phyloP scores from a whole-genome alignment of 2,797 vertebrate species.

The Danio albolineatus region DNA sequence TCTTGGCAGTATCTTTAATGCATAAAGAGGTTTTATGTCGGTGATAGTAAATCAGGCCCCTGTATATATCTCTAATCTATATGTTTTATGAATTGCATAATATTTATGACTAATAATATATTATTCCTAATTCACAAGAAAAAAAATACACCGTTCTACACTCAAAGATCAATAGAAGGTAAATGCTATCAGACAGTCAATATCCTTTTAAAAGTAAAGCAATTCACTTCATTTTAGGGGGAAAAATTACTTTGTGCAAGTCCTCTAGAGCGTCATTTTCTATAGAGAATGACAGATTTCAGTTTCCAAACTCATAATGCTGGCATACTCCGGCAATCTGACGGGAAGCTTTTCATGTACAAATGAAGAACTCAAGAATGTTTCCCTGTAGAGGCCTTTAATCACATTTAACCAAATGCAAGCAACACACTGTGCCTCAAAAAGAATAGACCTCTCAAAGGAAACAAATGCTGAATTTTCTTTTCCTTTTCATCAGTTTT shows the following conservation, averaged over 20 bases:
- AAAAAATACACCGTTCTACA: background rate
- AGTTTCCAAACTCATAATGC: background rate
- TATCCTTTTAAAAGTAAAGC: background rate
- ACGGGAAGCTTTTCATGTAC: background rate
- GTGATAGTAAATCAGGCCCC: too few relatives aligned
- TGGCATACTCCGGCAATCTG: background rate
- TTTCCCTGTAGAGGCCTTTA: slow-evolving; percentile 5
- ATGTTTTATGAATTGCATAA: background rate
- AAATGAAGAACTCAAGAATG: slow-evolving; percentile 11
- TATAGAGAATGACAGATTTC: background rate
- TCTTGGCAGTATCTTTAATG: too few relatives aligned
- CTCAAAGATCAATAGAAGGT: background rate
- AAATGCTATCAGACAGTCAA: background rate
- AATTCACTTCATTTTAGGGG: background rate
- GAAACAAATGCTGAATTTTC: slow-evolving; percentile 13
- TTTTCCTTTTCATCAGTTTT: background rate
- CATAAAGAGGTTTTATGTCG: too few relatives aligned
- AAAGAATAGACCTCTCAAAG: background rate
- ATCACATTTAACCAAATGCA: slow-evolving; percentile 17
- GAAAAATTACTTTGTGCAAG: background rate
- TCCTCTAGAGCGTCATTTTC: background rate
- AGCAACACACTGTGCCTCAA: background rate
- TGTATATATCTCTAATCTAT: background rate
- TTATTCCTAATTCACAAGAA: background rate
- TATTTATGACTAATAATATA: background rate